Evolutionary conservation across 37 sponge, comb jelly and placozoan genomes (phyloP), one percentile per base, ranked within the genome.

Genomic region (Mnemiopsis leidyi): DNA sequence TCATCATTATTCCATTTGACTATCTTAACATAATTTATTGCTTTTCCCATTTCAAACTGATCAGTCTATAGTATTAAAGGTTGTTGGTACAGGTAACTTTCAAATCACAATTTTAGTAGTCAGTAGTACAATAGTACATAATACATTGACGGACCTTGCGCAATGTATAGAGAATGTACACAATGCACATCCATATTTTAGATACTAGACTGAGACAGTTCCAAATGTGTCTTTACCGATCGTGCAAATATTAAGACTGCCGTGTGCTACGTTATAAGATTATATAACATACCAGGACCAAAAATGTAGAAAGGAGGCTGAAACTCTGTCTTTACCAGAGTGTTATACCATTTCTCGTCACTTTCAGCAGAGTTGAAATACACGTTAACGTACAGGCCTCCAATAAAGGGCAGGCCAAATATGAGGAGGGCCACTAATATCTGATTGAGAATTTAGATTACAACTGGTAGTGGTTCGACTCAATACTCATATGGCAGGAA

Each of bases 301-400:
- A 71, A 71, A 7, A 71, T 71, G n/a, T 71, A 71, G 20, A 71
- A 71, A 7, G 75, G 75, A 18, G 75, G 75, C 30, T 71, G 75
- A 25, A 71, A 71, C 75, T 71, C 75, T 18, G 75, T 71, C 3
- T 3, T 28, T 2, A 71, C 30, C n/a, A 71, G 75, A 2, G 75
- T 18, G n/a, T 71, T 71, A 25, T 71, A 71, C 75, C 75, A 71
- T 71, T 29, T 71, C 30, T 71, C 75, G 30, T 71, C 75, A 18
- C 30, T 28, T 29, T 71, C 75, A 3, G 75, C 75, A 71, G 75
- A 71, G 75, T 71, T 71, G 20, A 71, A 71, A 71, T 71, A 71
- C 2, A 71, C 30, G 75, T 71, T 71, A n/a, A 71, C 75, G 30
- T 29, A 71, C 30, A 71, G 75, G 30, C 75, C 75, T 23, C 75